Percentiles rank a stretch among this genome's conserved stretches.
phyloP scores from a whole-genome alignment of 2,888 invertebrate genomes.

The Cantharis rufa region DNA sequence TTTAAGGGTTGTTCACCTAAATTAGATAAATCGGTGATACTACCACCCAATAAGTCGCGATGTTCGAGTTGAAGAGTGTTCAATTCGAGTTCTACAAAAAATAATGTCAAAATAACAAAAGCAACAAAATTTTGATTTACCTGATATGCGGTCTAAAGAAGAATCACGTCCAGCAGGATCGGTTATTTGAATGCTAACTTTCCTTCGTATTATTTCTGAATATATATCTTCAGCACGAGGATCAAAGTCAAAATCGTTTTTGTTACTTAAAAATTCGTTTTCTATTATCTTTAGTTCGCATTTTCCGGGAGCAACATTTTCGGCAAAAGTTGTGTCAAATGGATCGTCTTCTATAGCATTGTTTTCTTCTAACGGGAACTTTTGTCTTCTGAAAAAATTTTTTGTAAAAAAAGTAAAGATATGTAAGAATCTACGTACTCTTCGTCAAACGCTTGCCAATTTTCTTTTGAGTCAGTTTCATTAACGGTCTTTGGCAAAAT shows the following conservation, averaged over 20 bases:
- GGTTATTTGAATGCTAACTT: conserved; percentile 65
- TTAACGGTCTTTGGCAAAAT: conserved; percentile 57
- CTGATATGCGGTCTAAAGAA: conserved; percentile 54
- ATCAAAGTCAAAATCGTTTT: conserved; percentile 53
- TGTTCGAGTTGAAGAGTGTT: conserved; percentile 56
- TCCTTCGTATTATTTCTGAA: conserved; percentile 41
- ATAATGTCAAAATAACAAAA: neutral
- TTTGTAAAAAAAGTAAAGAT: neutral
- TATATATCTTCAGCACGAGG: conserved; percentile 36
- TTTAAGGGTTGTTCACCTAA: conserved; percentile 70
- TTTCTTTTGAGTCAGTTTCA: conserved; percentile 56
- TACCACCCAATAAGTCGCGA: conserved; percentile 75
- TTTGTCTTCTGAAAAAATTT: conserved; percentile 7
- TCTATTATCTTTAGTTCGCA: conserved; percentile 64
- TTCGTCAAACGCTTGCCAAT: conserved; percentile 72
- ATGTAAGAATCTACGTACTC: conserved; percentile 44
- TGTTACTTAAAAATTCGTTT: conserved; percentile 59
- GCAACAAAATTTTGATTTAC: conserved; percentile 30
- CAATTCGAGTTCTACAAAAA: conserved; percentile 56
- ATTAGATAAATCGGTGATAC: conserved; percentile 74
- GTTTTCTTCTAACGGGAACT: neutral
- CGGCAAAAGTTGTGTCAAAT: conserved; percentile 84
- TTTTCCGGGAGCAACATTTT: conserved; percentile 71
- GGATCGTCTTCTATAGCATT: conserved; percentile 71
- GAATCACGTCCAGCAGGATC: conserved; percentile 66